Evolutionary conservation across 2,888 invertebrate genomes (phyloP).

Genomic region (Pelosia muscerda): DNA sequence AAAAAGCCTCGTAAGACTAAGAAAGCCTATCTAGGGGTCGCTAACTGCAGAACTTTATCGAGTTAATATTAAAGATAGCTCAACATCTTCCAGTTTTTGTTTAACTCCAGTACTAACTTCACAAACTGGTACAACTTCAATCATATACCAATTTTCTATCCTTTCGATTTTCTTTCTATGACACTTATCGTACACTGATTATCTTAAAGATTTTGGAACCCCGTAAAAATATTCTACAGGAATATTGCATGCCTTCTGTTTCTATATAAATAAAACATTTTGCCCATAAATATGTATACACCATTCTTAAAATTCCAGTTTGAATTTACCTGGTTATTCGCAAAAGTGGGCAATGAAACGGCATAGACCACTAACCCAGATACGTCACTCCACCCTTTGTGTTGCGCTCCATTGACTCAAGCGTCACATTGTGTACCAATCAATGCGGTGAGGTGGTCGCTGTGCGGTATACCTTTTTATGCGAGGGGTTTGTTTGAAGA

Average conservation of each 20-base stretch:
- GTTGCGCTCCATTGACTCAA: constrained; percentile 60
- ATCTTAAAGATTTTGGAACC: neutral
- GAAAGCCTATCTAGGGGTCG: too few relatives aligned
- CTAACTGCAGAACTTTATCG: too few relatives aligned
- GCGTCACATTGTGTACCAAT: constrained; percentile 48
- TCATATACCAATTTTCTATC: too few relatives aligned
- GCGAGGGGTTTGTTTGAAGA: neutral
- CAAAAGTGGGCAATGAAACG: constrained; percentile 49
- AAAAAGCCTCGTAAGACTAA: too few relatives aligned
- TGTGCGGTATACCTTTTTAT: constrained; percentile 21
- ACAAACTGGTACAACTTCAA: too few relatives aligned
- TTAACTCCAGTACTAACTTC: too few relatives aligned
- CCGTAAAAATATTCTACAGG: neutral
- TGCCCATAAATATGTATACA: neutral
- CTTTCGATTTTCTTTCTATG: too few relatives aligned
- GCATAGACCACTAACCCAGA: constrained; percentile 54
- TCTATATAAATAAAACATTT: neutral
- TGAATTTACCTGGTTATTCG: constrained; percentile 37
- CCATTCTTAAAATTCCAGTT: neutral
- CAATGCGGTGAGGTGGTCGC: constrained; percentile 40
- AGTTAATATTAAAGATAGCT: too few relatives aligned
- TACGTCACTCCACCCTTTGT: constrained; percentile 61
- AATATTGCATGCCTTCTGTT: too few relatives aligned
- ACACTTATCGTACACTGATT: neutral
- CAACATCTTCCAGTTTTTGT: too few relatives aligned